phyloP scores from a whole-genome alignment of 2,113 vertebrate genomes.

The Cricetomys ansorgei region DNA sequence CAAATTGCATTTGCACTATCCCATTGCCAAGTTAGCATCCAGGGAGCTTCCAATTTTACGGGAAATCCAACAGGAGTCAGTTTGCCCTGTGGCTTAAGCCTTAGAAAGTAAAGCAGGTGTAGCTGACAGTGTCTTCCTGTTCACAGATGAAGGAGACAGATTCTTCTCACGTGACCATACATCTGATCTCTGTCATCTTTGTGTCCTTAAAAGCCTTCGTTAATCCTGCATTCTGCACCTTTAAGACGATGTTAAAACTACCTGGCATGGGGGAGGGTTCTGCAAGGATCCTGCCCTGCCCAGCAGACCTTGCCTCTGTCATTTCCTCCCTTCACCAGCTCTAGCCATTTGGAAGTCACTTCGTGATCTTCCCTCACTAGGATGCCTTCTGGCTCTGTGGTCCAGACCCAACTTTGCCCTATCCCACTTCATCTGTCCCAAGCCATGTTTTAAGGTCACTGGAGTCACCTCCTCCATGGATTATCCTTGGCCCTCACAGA shows the following conservation, averaged over 20 bases:
- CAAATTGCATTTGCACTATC: background rate
- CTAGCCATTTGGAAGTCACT: no score
- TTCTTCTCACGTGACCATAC: background rate
- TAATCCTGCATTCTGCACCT: background rate
- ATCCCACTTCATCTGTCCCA: background rate
- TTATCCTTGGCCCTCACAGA: background rate
- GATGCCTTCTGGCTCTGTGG: background rate
- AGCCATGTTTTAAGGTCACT: background rate
- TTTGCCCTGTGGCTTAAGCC: background rate
- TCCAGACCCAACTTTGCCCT: no score
- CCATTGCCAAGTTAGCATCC: background rate
- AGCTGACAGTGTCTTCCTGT: background rate
- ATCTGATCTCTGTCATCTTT: background rate
- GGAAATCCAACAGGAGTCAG: background rate
- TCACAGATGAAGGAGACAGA: background rate
- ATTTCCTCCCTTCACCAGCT: background rate
- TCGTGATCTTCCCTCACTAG: fast-evolving
- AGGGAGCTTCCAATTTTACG: background rate
- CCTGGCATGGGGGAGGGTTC: background rate
- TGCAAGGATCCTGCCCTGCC: background rate
- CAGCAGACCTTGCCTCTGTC: background rate
- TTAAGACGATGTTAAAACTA: background rate
- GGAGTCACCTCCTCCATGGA: background rate
- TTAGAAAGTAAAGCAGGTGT: background rate
- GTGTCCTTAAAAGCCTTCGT: background rate